A percentile compares a stretch with the other conserved stretches of the same genome.
Conservation (phyloP, 1,140 invertebrate species). For the Drosophila bifasciata region DNA sequence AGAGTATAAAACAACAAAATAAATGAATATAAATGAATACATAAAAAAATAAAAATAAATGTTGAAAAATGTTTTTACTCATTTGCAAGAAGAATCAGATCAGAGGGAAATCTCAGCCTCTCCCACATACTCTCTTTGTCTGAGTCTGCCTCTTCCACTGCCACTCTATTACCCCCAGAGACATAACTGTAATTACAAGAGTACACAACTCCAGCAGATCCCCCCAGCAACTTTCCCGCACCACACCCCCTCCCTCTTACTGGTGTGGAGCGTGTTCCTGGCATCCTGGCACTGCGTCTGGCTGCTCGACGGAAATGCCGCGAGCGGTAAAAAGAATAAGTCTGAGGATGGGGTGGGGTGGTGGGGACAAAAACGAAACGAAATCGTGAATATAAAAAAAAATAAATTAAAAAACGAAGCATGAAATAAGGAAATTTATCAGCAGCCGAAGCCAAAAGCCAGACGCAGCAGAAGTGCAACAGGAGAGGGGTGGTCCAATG, state of each 20-base stretch:
- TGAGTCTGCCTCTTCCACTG: conserved; percentile 12
- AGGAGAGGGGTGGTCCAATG: not conserved
- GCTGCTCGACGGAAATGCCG: conserved; percentile 66
- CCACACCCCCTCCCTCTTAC: not conserved
- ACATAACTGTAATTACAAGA: conserved; percentile 81
- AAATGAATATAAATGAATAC: conserved; percentile 13
- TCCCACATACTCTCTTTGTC: not conserved
- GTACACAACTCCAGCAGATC: conserved; percentile 44
- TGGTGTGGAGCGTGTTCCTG: conserved; percentile 26
- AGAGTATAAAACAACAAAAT: not conserved
- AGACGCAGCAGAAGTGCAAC: conserved; percentile 68
- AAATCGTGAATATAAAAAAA: conserved; percentile 31
- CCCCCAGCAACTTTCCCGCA: not conserved
- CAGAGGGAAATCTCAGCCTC: conserved; percentile 4
- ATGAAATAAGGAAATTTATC: conserved; percentile 82
- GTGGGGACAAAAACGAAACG: conserved; percentile 20
- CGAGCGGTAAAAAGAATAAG: conserved; percentile 51
- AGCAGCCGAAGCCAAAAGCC: conserved; percentile 55
- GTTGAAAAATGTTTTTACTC: conserved; percentile 62
- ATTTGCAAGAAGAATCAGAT: conserved; percentile 32
- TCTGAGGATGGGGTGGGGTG: conserved; percentile 21
- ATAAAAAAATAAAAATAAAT: conserved; percentile 25
- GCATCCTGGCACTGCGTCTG: conserved; percentile 50
- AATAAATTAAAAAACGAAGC: conserved; percentile 79
- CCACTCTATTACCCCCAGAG: conserved; percentile 67